Conservation (phyloP, 2,888 invertebrate genomes). For the Drosophila nr. perissopoda region DNA sequence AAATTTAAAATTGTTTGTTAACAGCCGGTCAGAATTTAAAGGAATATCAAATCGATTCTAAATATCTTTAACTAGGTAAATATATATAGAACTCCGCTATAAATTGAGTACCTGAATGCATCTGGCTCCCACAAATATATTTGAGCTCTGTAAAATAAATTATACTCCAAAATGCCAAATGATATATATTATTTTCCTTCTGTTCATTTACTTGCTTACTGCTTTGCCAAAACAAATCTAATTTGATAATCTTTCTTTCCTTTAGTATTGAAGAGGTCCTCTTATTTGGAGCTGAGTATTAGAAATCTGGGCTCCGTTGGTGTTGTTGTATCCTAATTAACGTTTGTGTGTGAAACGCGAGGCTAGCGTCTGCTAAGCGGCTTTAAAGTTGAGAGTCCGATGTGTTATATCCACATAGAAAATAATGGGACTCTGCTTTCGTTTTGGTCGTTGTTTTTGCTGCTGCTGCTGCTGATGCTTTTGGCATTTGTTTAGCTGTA, state of each 20-base stretch:
- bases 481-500: slow-evolving; percentile 60
- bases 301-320: slow-evolving; percentile 11
- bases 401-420: slow-evolving; percentile 25
- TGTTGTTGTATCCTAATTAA: slow-evolving; percentile 52
- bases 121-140: neutral
- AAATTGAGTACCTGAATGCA: neutral
- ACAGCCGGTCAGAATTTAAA: slow-evolving; percentile 11
- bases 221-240: neutral
- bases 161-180: neutral
- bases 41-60: neutral
- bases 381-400: slow-evolving; percentile 55
- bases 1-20: slow-evolving; percentile 30
- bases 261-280: neutral
- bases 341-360: slow-evolving; percentile 36
- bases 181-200: neutral
- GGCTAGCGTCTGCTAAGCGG: slow-evolving; percentile 52
- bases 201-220: neutral
- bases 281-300: slow-evolving; percentile 3
- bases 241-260: slow-evolving; percentile 5
- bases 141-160: neutral
- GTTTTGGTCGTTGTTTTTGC: slow-evolving; percentile 4
- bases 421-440: slow-evolving; percentile 30
- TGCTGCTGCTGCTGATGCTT: slow-evolving; percentile 21
- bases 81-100: neutral
- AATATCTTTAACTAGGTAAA: neutral